Evolutionary conservation across 2,797 vertebrate genomes (phyloP).

Genomic region (Kryptopterus vitreolus): DNA sequence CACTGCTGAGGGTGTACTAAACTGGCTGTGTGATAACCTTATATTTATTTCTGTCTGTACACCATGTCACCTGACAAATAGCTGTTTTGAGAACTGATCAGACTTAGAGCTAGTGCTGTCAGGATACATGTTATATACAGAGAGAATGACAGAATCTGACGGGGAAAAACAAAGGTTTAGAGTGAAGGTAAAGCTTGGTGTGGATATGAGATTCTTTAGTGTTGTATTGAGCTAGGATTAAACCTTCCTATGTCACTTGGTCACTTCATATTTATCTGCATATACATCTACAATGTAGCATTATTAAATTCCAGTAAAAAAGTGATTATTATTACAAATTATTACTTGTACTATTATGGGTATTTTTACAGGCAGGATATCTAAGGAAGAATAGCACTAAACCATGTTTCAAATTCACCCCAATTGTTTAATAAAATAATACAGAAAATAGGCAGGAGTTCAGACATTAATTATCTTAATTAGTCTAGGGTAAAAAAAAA

Average conservation of each 20-base stretch:
- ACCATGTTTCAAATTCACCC: not conserved
- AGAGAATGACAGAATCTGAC: not conserved
- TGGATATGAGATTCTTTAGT: not conserved
- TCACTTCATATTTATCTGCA: not conserved
- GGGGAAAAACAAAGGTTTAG: not conserved
- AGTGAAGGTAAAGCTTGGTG: not conserved
- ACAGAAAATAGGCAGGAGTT: not conserved
- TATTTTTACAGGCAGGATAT: not conserved
- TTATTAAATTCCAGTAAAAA: not conserved
- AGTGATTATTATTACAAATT: no score
- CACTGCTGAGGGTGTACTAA: not conserved
- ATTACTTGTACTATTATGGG: not conserved
- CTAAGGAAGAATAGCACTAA: no score
- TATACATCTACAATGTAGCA: not conserved
- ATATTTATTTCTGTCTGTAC: constrained; percentile 7
- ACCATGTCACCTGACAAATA: not conserved
- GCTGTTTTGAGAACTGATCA: constrained; percentile 4
- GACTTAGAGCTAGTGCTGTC: not conserved
- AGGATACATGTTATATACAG: constrained; percentile 1
- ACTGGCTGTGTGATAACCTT: not conserved
- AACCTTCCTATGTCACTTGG: not conserved
- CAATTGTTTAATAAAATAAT: not conserved
- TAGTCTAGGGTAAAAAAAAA: not conserved
- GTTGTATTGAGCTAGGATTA: not conserved
- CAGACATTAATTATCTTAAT: not conserved